Conservation (phyloP, 2,888 invertebrate genomes). For the Rhopalosiphum nymphaeae region DNA sequence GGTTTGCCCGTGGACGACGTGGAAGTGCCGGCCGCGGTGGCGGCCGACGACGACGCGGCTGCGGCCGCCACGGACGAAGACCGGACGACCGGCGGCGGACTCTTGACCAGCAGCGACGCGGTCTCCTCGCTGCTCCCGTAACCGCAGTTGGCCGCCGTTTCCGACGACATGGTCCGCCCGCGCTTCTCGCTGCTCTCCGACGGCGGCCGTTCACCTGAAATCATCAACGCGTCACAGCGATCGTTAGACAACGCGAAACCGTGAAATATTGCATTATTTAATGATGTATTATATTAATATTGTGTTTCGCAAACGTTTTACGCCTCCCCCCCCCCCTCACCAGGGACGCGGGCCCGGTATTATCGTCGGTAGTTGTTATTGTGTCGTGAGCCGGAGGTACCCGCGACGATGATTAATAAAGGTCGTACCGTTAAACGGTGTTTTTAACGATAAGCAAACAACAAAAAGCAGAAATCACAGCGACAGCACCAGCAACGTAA, state of each 20-base stretch:
- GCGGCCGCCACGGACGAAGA: slow-evolving; percentile 65
- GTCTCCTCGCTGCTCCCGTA: slow-evolving; percentile 86
- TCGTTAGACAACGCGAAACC: background rate
- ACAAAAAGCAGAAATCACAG: background rate
- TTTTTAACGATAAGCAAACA: background rate
- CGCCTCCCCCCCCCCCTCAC: background rate
- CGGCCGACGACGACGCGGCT: slow-evolving; percentile 63
- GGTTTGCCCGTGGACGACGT: slow-evolving; percentile 74
- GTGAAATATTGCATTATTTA: background rate
- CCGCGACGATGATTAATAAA: background rate
- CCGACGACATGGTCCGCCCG: slow-evolving; percentile 74
- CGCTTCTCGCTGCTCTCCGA: slow-evolving; percentile 70
- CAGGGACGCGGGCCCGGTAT: background rate
- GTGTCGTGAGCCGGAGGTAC: background rate
- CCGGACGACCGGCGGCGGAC: slow-evolving; percentile 67
- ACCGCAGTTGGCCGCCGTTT: slow-evolving; percentile 75
- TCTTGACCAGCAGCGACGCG: slow-evolving; percentile 80
- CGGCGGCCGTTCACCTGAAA: slow-evolving; percentile 25
- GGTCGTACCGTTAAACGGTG: background rate
- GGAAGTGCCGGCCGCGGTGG: slow-evolving; percentile 66
- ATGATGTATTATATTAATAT: background rate
- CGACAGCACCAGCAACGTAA: background rate
- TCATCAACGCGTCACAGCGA: background rate
- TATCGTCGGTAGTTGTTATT: background rate
- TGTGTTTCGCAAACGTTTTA: background rate